Evolutionary conservation across 2,797 vertebrate genomes (phyloP), one percentile per base, ranked within the genome.

Genomic region (Ceryle rudis): DNA sequence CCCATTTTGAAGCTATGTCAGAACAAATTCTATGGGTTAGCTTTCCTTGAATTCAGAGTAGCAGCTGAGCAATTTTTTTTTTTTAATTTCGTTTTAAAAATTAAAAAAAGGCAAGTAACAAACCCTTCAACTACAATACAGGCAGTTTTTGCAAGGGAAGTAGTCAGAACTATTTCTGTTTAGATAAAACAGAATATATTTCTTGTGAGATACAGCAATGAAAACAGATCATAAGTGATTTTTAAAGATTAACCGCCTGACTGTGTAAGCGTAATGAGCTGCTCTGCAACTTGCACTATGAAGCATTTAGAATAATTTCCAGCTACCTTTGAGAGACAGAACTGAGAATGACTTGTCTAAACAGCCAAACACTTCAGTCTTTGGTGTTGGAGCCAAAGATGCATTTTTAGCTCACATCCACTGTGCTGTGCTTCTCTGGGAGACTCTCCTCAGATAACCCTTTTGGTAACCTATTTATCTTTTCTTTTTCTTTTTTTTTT

Each of bases 31-130:
- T 89, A 20, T 58, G 81, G 67, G 67, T 65, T 92, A 67, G 60
- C 78, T 93, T 94, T 85, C 39, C 91, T 74, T 78, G 44, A 89
- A 92, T 42, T 80, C 86, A 85, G 72, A 87, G 67, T 55, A 87
- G 52, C 67, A 87, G 61, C 69, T 81, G 65, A 92, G 57, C 81
- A 95, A 93, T 94, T 96, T 65, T 89, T 91, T 73, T 14, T 92
- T 85, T 72, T 91, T 90, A 70, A 89, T 49, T 95, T 78, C 29
- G 75, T 91, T 92, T 86, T 83, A 79, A 51, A 94, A 96, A 82
- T 37, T 29, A 61, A 78, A 90, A 90, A 73, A 85, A 92, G 20
- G 42, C 6, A 1, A 96, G 47, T 44, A 92, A 78, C 41, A 94
- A 92, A 89, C 29, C 47, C 57, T 83, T 89, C 74, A 42, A 22